Evolutionary conservation across 2,113 vertebrate species (phyloP).

Genomic region (Platysternon megacephalum): DNA sequence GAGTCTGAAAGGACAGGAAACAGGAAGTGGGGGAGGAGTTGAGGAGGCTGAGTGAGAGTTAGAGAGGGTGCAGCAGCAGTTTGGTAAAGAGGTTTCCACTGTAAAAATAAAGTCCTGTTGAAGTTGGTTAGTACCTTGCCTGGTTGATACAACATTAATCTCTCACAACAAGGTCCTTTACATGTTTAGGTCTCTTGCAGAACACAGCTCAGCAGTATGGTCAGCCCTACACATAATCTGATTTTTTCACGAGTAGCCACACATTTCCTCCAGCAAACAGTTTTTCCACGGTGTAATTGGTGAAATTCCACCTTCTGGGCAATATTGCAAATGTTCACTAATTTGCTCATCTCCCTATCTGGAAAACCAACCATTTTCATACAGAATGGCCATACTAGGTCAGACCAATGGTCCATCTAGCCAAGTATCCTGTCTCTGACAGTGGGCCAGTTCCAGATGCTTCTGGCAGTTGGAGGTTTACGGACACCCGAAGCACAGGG

Average conservation of each 20-base stretch:
- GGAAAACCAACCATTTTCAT: background rate
- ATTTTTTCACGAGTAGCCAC: background rate
- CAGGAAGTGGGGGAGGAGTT: no score
- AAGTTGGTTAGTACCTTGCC: no score
- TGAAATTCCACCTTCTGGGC: background rate
- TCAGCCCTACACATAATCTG: background rate
- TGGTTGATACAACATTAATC: no score
- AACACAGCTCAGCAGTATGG: background rate
- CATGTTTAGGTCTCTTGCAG: background rate
- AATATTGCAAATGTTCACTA: background rate
- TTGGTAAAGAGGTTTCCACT: no score
- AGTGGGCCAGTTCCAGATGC: no score
- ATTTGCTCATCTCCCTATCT: background rate
- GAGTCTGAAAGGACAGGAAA: no score
- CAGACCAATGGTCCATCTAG: no score
- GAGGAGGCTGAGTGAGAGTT: no score
- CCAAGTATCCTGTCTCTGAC: no score
- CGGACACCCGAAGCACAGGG: background rate
- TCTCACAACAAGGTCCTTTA: background rate
- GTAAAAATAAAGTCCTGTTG: no score
- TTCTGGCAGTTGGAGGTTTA: background rate
- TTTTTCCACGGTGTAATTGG: background rate
- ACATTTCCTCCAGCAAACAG: background rate
- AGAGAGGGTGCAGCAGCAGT: no score
- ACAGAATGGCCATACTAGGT: background rate